Evolutionary conservation across 2,888 invertebrate species (phyloP).

Genomic region (Diploptera punctata): DNA sequence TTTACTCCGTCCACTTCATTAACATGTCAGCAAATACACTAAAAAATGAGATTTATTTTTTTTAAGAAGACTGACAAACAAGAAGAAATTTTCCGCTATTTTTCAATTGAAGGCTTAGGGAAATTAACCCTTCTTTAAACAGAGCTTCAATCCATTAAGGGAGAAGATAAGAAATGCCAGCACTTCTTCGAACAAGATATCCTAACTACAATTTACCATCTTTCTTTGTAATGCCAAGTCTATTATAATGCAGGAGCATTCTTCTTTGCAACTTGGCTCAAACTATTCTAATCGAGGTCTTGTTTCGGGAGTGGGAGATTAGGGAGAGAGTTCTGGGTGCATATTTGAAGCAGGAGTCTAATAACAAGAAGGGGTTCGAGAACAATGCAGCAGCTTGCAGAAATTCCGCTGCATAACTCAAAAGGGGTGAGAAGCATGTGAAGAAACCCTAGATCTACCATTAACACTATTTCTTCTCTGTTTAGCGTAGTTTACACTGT

Average conservation of each 20-base stretch:
- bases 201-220: not conserved
- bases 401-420: slow-evolving; percentile 9
- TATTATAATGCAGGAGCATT: slow-evolving; percentile 6
- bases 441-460: not conserved
- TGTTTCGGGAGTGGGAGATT: not conserved
- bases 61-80: too few species aligned
- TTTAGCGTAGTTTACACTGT: not conserved
- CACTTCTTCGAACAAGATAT: not conserved
- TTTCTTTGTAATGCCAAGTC: not conserved
- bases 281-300: slow-evolving; percentile 20
- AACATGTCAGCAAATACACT: too few species aligned
- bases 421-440: not conserved
- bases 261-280: slow-evolving; percentile 19
- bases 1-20: too few species aligned
- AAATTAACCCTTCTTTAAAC: too few species aligned
- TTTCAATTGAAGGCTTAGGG: too few species aligned
- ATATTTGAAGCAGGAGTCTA: slow-evolving; percentile 16
- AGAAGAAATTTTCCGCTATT: too few species aligned
- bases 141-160: too few species aligned
- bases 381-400: slow-evolving; percentile 18
- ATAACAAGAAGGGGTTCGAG: slow-evolving; percentile 9
- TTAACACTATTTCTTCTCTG: slow-evolving; percentile 1
- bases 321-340: too few species aligned
- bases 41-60: too few species aligned
- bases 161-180: not conserved